Percentiles rank a stretch among this genome's conserved stretches.
phyloP scores from a whole-genome alignment of 37 sponge, comb jelly and placozoan genomes.

The Amphimedon queenslandica region DNA sequence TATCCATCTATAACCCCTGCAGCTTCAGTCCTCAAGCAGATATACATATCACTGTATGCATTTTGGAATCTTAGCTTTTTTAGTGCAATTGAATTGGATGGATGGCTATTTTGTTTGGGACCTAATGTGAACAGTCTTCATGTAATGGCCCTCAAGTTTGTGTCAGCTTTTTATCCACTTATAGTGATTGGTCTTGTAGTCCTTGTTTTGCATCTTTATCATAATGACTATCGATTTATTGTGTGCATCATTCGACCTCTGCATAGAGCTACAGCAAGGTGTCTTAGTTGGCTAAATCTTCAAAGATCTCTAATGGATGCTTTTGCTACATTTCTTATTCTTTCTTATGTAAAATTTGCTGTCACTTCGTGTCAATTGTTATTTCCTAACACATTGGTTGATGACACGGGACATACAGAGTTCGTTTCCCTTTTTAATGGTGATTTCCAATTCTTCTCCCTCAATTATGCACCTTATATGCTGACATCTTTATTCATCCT shows the following conservation, averaged over 20 bases:
- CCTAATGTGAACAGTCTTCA: not conserved
- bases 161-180: conserved; percentile 8
- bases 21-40: not conserved
- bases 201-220: not conserved
- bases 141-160: not conserved
- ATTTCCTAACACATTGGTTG: not conserved
- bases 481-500: not conserved
- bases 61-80: conserved; percentile 4
- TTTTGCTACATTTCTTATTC: conserved; percentile 36
- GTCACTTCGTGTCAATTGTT: not conserved
- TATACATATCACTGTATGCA: not conserved
- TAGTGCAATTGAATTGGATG: not conserved
- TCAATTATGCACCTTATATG: not conserved
- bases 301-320: conserved; percentile 33
- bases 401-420: not conserved
- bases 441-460: not conserved
- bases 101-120: conserved; percentile 4
- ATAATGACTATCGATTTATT: not conserved
- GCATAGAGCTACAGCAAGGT: not conserved
- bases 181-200: not conserved
- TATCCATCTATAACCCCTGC: not conserved
- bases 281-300: not conserved
- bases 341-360: conserved; percentile 31
- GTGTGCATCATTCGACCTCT: not conserved
- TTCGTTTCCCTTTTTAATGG: not conserved